A percentile compares a stretch with the other conserved stretches of the same genome.
Evolutionary conservation across 2,113 vertebrate species (phyloP).

Genomic region (Casuarius casuarius): DNA sequence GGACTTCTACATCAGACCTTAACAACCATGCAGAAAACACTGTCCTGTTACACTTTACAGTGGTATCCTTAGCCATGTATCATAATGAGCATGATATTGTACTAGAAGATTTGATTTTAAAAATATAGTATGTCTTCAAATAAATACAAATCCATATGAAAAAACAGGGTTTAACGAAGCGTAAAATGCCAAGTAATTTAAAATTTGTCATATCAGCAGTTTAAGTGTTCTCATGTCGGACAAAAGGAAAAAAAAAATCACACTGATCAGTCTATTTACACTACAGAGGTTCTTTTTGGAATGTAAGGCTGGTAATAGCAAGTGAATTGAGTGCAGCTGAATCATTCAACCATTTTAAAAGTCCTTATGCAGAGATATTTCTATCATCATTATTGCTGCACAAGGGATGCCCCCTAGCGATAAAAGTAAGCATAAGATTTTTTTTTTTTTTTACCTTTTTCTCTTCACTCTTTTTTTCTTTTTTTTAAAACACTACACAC

Average conservation of each 20-base stretch:
- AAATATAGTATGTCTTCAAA: neutral
- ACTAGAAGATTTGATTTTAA: neutral
- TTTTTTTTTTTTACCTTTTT: neutral
- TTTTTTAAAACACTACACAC: neutral
- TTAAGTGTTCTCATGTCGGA: neutral
- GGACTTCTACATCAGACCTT: neutral
- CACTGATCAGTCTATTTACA: neutral
- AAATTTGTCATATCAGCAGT: neutral
- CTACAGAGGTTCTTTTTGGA: neutral
- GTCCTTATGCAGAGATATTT: neutral
- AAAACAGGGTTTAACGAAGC: neutral
- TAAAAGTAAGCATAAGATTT: neutral
- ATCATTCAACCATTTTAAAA: neutral
- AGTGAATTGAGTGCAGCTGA: neutral
- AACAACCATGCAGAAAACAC: neutral
- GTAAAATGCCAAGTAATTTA: neutral
- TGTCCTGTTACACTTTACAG: fast-evolving
- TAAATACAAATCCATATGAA: neutral
- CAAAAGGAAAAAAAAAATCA: neutral
- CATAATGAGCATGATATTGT: neutral
- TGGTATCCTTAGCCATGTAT: neutral
- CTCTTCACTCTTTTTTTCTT: neutral
- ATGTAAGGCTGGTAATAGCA: neutral
- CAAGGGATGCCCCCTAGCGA: conserved; percentile 74
- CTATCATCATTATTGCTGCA: neutral